Percentiles rank a stretch among this genome's conserved stretches.
These are phyloP conservation scores for Mellilla xanthometata DNA, from an alignment of 2,888 invertebrate genomes.

Conservation along the genomic window DNA sequence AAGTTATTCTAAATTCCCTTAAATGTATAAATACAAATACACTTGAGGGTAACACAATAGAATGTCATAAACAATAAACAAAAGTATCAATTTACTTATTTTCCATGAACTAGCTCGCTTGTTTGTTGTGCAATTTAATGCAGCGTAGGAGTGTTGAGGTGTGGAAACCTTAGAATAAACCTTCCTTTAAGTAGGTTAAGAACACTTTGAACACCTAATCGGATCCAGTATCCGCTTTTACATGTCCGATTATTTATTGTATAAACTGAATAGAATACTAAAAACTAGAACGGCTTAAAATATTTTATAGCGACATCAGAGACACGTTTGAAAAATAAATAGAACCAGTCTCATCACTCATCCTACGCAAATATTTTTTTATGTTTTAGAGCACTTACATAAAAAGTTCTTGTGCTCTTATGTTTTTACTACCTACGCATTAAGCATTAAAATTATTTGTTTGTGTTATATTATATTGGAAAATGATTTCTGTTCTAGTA, in stretches of 20 bases:
- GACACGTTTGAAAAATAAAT: constrained; percentile 40
- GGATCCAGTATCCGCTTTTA: constrained; percentile 37
- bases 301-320: constrained; percentile 26
- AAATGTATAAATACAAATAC: too few relatives aligned
- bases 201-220: constrained; percentile 51
- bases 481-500: too few relatives aligned
- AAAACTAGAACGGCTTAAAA: constrained; percentile 23
- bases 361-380: constrained; percentile 44
- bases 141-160: constrained; percentile 40
- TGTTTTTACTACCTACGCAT: constrained; percentile 45
- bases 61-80: too few relatives aligned
- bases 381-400: constrained; percentile 59
- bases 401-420: constrained; percentile 43
- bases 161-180: constrained; percentile 56
- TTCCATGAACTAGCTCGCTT: constrained; percentile 3
- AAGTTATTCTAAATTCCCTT: too few relatives aligned
- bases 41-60: too few relatives aligned
- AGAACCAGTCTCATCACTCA: constrained; percentile 44
- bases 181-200: constrained; percentile 58
- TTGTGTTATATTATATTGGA: constrained; percentile 30
- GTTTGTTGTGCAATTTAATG: constrained; percentile 30
- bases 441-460: constrained; percentile 41
- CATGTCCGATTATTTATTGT: constrained; percentile 31
- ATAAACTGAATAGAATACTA: constrained; percentile 29
- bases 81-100: too few relatives aligned